Evolutionary conservation across 2,888 invertebrate species (phyloP), one percentile per base, ranked within the genome.

Genomic region (Actias luna): DNA sequence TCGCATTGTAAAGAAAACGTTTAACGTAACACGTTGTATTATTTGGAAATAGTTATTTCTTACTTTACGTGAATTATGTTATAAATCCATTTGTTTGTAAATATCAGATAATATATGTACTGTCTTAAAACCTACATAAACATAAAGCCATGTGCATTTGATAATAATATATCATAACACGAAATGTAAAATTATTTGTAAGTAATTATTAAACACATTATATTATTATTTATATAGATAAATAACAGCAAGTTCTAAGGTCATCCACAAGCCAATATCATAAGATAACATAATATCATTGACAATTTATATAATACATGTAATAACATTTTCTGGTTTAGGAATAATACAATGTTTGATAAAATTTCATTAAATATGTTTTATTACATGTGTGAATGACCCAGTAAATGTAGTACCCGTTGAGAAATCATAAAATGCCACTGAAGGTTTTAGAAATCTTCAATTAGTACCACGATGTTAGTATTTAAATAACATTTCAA

Each of bases 281-380:
- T 59, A 39, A 18, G 27, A 55, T 62, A 29, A 42, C 39, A n/a
- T n/a, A n/a, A n/a, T n/a, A n/a, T n/a, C n/a, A n/a, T 59, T 12
- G 39, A 22, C 35, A 59, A 52, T 52, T 42, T 10, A 59, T 57
- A 55, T 18, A 61, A 27, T 31, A 59, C 16, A 25, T n/a, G 35
- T 60, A 52, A 62, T 58, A 29, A 39, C 39, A 42, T 62, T 61
- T 58, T 46, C 58, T 36, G 35, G 52, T 42, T 55, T 60, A 36
- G 62, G 60, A 58, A 39, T 33, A 55, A 57, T 73, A 66, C 67
- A 72, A 72, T 66, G 63, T 61, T 65, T 12, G 69, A 74, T 71
- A 74, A 64, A 27, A 63, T 69, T 65, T 65, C 66, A 16, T 61
- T 39, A 18, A 39, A 22, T n/a, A 59, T n/a, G 55, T 55, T 61